A percentile compares a stretch with the other conserved stretches of the same genome.
phyloP scores from a whole-genome alignment of 2,888 invertebrate genomes.

The Autographa pulchrina region DNA sequence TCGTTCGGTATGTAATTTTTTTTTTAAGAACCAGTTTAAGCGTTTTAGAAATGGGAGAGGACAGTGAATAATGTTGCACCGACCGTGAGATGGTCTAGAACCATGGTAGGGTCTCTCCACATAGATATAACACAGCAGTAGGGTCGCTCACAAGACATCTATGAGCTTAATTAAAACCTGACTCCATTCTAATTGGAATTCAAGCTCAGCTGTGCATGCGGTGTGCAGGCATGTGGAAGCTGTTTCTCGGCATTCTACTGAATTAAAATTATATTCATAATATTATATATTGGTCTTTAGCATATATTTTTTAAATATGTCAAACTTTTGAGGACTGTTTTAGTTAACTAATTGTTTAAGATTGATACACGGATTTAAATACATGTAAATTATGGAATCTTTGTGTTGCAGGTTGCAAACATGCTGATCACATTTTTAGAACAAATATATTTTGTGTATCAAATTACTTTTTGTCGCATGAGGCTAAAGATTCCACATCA shows the following conservation, averaged over 20 bases:
- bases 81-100: too few relatives aligned
- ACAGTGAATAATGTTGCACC: too few relatives aligned
- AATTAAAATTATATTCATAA: not conserved
- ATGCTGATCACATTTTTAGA: too few relatives aligned
- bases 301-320: not conserved
- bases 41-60: too few relatives aligned
- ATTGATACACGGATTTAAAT: not conserved
- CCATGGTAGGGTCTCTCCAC: not conserved
- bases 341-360: not conserved
- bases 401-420: too few relatives aligned
- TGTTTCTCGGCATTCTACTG: not conserved
- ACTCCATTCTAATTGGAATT: constrained; percentile 41
- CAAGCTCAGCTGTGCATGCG: constrained; percentile 11
- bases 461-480: too few relatives aligned
- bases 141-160: constrained; percentile 36
- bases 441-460: too few relatives aligned
- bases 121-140: constrained; percentile 16
- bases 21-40: too few relatives aligned
- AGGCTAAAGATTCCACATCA: too few relatives aligned
- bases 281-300: not conserved
- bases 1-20: too few relatives aligned
- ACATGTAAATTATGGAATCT: too few relatives aligned
- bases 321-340: not conserved
- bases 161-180: constrained; percentile 53
- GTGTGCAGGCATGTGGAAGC: not conserved